These are phyloP conservation scores for Papilio xuthus DNA, from an alignment of 1,140 invertebrate species.

Conservation along the genomic window DNA sequence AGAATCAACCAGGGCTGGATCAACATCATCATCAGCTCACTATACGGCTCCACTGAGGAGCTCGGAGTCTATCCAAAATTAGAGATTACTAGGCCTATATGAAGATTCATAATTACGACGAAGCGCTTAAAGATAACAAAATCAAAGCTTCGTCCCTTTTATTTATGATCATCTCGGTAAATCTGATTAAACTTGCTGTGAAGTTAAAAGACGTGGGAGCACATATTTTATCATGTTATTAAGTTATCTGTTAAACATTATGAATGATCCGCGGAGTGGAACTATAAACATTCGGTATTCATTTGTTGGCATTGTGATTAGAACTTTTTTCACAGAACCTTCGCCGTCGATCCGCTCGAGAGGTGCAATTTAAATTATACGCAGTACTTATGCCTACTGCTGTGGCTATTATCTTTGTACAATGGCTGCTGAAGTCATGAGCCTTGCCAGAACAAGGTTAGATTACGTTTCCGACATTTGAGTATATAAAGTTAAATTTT, in stretches of 20 bases:
- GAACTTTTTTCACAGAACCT: constrained; percentile 30
- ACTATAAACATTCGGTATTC: constrained; percentile 2
- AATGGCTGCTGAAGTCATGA: constrained; percentile 52
- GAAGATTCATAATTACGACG: no score
- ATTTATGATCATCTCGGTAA: not conserved
- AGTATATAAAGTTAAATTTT: constrained; percentile 59
- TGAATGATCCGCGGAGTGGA: constrained; percentile 10
- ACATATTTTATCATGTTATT: not conserved
- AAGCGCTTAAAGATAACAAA: no score
- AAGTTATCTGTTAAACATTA: constrained; percentile 16
- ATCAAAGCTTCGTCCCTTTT: no score
- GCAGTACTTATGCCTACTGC: constrained; percentile 33
- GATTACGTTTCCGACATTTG: constrained; percentile 50
- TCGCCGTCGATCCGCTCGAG: constrained; percentile 27
- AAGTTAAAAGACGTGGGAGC: constrained; percentile 3
- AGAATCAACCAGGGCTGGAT: no score
- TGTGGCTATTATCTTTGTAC: constrained; percentile 32
- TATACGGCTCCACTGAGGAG: no score
- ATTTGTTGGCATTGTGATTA: constrained; percentile 27
- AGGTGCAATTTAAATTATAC: constrained; percentile 36
- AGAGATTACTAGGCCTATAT: no score
- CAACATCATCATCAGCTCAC: no score
- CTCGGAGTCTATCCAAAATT: no score
- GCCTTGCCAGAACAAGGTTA: constrained; percentile 56
- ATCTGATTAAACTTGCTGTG: not conserved